A percentile compares a stretch with the other conserved stretches of the same genome.
phyloP scores from a whole-genome alignment of 2,113 vertebrate genomes.

The Tenrec ecaudatus region DNA sequence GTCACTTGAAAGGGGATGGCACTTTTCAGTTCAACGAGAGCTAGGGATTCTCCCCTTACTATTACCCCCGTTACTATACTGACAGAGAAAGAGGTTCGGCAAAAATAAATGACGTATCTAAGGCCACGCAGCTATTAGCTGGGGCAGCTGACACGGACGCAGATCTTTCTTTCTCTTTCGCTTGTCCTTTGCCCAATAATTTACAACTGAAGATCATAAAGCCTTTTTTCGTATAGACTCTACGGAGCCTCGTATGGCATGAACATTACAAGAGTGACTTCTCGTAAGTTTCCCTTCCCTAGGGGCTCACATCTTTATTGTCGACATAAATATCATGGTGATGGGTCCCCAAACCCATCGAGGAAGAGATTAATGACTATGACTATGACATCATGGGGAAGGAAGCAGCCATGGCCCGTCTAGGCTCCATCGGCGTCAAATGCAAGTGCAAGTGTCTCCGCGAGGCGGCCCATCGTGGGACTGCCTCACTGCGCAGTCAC shows the following conservation, averaged over 20 bases:
- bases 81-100: background rate
- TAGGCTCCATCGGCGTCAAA: background rate
- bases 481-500: conserved; percentile 41
- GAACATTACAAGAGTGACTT: background rate
- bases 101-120: background rate
- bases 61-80: background rate
- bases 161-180: background rate
- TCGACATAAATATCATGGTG: background rate
- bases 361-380: background rate
- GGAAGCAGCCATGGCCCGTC: background rate
- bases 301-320: conserved; percentile 19
- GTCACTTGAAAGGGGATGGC: background rate
- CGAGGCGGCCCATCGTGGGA: background rate
- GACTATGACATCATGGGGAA: background rate
- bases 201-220: background rate
- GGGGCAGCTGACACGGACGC: background rate
- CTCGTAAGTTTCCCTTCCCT: background rate
- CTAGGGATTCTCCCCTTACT: background rate
- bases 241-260: background rate
- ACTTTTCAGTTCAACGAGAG: background rate
- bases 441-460: background rate
- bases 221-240: background rate
- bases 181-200: conserved; percentile 12
- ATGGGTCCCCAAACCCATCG: background rate
- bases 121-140: background rate